Base-by-base conservation (phyloP, 2,113 vertebrate genomes). In the Clinocottus analis region DNA sequence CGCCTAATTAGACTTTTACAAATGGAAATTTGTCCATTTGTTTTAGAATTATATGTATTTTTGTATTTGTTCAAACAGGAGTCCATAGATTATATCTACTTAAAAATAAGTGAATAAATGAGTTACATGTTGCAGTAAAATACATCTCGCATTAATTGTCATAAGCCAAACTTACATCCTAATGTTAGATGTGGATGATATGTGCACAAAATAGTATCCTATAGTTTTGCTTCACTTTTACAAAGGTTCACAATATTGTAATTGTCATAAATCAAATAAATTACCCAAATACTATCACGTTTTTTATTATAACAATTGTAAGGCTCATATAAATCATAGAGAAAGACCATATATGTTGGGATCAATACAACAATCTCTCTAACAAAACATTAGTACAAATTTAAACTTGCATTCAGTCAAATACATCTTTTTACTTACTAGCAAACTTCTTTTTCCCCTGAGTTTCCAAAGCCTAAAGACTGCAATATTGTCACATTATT, bases 1-100 rank as follows among this genome's bases (percentile, higher is more conserved):
- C 21, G 23, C 11, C 4, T 84, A 75, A 85, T 85, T 77, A 10
- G 39, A 80, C 83, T 87, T 67, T 25, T 45, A 72, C 11, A 55
- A 72, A 77, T 79, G 63, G 33, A 85, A 74, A 77, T 77, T 3
- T 66, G 21, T 51, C 71, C 43, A 77, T 84, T 82, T 67, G 13
- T 65, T 75, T 63, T 5, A 12, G 55, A 69, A 45, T 35, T 68
- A 49, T 29, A 45, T 67, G 19, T n/a, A 62, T 80, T 60, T 45
- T 63, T 72, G 19, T 14, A 45, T 80, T 70, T 27, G 58, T 69
- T 76, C 35, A 6, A 75, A 66, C 63, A 65, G 25, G 25, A 31
- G 25, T 21, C 43, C 29, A 51, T 59, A 66, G 39, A 35, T 14
- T 37, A 55, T 16, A 56, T 61, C 3, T 70, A 17, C 31, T 23